Evolutionary conservation across 1,140 invertebrate genomes (phyloP).

Genomic region (Eriosoma lanigerum): DNA sequence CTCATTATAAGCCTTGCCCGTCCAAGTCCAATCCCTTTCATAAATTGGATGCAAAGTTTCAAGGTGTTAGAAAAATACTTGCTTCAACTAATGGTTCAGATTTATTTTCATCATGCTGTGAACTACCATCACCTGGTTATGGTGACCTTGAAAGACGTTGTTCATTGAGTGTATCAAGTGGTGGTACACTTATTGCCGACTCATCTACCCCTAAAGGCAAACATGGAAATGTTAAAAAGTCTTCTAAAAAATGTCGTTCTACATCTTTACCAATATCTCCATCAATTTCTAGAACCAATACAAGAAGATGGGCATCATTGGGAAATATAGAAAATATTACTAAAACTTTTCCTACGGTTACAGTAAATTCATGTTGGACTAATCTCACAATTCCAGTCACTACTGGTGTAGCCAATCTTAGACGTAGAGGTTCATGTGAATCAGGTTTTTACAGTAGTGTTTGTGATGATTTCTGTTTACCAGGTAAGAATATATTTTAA

Average conservation of each 20-base stretch:
- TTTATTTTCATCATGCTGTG: constrained; percentile 74
- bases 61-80: constrained; percentile 76
- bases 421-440: constrained; percentile 80
- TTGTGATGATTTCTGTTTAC: constrained; percentile 68
- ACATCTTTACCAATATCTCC: constrained; percentile 40
- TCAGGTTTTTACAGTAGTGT: constrained; percentile 85
- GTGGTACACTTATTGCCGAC: constrained; percentile 35
- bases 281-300: constrained; percentile 17
- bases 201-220: constrained; percentile 27
- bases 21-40: constrained; percentile 70
- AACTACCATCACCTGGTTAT: constrained; percentile 65
- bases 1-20: constrained; percentile 68
- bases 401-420: constrained; percentile 56
- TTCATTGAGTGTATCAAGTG: constrained; percentile 50
- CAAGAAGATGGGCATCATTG: constrained; percentile 51
- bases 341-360: constrained; percentile 48
- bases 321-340: constrained; percentile 37
- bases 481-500: constrained; percentile 56
- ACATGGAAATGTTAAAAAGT: constrained; percentile 49
- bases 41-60: constrained; percentile 64
- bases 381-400: constrained; percentile 44
- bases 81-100: constrained; percentile 60
- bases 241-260: constrained; percentile 42
- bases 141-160: constrained; percentile 21
- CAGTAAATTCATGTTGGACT: constrained; percentile 42